A percentile compares a stretch with the other conserved stretches of the same genome.
These are phyloP conservation scores for Drosophila helvetica DNA, from an alignment of 2,888 invertebrate species.

Conservation along the genomic window DNA sequence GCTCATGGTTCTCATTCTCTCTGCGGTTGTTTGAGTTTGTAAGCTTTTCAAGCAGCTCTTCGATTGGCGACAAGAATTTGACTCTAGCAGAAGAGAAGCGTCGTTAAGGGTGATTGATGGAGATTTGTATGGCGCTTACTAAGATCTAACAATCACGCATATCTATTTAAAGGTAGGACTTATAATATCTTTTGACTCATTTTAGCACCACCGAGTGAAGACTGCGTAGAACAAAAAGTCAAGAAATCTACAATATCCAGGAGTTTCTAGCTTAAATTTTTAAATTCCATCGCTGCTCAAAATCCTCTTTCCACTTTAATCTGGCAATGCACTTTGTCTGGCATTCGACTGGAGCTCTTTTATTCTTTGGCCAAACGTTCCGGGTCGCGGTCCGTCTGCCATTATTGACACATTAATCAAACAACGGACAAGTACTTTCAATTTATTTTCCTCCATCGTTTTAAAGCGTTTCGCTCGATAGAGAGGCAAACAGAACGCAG, in stretches of 20 bases:
- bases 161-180: background rate
- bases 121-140: background rate
- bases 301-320: slow-evolving; percentile 8
- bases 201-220: background rate
- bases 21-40: background rate
- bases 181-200: background rate
- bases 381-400: slow-evolving; percentile 39
- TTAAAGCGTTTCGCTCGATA: slow-evolving; percentile 51
- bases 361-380: slow-evolving; percentile 29
- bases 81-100: background rate
- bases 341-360: slow-evolving; percentile 20
- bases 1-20: background rate
- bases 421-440: slow-evolving; percentile 78
- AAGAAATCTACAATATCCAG: background rate
- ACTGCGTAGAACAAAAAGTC: too few species aligned
- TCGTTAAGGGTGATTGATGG: background rate
- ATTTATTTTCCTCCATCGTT: slow-evolving; percentile 66
- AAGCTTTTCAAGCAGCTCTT: background rate
- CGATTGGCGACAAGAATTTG: background rate
- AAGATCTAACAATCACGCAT: background rate
- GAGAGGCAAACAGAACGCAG: slow-evolving; percentile 58
- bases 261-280: background rate
- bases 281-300: background rate
- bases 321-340: slow-evolving; percentile 26
- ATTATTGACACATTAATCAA: slow-evolving; percentile 79